Percentiles rank a stretch among this genome's conserved stretches.
phyloP scores from a whole-genome alignment of 2,113 vertebrate species.

The Leptobrachium ailaonicum region DNA sequence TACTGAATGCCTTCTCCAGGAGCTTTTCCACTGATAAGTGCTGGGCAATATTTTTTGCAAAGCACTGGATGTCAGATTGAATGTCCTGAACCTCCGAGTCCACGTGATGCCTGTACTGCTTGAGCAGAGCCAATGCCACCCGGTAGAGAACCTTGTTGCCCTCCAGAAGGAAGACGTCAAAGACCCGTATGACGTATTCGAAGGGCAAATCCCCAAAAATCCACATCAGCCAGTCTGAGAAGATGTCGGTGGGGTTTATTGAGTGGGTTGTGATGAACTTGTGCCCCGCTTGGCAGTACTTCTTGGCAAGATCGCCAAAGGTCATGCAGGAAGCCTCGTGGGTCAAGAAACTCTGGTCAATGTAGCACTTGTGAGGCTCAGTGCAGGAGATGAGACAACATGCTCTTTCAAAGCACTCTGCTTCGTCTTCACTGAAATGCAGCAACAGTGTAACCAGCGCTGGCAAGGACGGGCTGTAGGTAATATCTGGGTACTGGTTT shows the following conservation, averaged over 20 bases:
- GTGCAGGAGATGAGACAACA: constrained; percentile 75
- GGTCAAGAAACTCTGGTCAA: constrained; percentile 81
- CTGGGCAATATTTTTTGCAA: constrained; percentile 68
- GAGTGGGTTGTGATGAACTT: constrained; percentile 76
- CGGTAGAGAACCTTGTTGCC: constrained; percentile 88
- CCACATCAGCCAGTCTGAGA: constrained; percentile 85
- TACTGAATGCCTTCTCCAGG: constrained; percentile 76
- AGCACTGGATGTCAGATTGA: constrained; percentile 73
- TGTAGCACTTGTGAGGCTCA: constrained; percentile 74
- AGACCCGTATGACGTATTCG: constrained; percentile 74
- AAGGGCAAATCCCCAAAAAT: constrained; percentile 82
- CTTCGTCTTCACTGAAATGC: constrained; percentile 82
- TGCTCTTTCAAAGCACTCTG: constrained; percentile 78
- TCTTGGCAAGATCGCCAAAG: constrained; percentile 84
- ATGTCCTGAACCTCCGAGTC: constrained; percentile 72
- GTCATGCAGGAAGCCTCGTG: constrained; percentile 83
- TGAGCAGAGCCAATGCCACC: constrained; percentile 76
- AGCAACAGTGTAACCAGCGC: constrained; percentile 78
- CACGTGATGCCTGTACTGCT: constrained; percentile 74
- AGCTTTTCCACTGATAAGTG: constrained; percentile 69
- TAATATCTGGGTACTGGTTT: constrained; percentile 75
- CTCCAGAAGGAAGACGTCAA: constrained; percentile 81
- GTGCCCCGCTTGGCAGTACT: constrained; percentile 79
- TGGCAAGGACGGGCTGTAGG: constrained; percentile 77
- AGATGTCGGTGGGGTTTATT: constrained; percentile 81